Evolutionary conservation across 2,888 invertebrate genomes (phyloP).

Genomic region (Scotopteryx bipunctaria): DNA sequence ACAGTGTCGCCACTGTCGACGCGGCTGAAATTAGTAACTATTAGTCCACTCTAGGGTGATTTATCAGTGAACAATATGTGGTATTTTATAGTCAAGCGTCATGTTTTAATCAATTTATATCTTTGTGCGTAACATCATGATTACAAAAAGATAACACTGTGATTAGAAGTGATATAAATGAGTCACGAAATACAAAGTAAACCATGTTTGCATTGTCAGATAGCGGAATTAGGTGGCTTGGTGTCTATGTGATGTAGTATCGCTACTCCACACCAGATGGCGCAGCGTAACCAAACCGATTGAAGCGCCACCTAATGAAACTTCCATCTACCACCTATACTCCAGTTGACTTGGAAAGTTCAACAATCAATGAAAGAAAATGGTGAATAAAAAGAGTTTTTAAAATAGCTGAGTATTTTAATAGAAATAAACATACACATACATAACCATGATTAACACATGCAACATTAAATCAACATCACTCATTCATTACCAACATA

Average conservation of each 20-base stretch:
- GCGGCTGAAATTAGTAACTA: conserved; percentile 54
- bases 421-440: conserved; percentile 11
- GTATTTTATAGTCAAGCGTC: conserved; percentile 21
- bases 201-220: conserved; percentile 29
- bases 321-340: background rate
- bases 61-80: conserved; percentile 24
- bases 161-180: conserved; percentile 27
- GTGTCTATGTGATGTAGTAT: conserved; percentile 13
- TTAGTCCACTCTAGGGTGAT: conserved; percentile 28
- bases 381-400: background rate
- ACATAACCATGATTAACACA: conserved; percentile 14
- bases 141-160: conserved; percentile 34
- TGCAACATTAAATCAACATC: conserved; percentile 20
- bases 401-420: conserved; percentile 7
- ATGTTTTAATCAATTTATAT: conserved; percentile 28
- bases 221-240: conserved; percentile 1
- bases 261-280: conserved; percentile 54
- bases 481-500: too few species aligned
- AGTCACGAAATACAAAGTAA: conserved; percentile 30
- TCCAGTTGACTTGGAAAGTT: too few species aligned
- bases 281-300: conserved; percentile 30
- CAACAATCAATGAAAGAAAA: background rate
- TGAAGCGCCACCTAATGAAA: conserved; percentile 17
- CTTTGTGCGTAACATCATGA: conserved; percentile 27
- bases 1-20: conserved; percentile 74